phyloP scores from a whole-genome alignment of 2,888 invertebrate genomes.

The Apoda limacodes region DNA sequence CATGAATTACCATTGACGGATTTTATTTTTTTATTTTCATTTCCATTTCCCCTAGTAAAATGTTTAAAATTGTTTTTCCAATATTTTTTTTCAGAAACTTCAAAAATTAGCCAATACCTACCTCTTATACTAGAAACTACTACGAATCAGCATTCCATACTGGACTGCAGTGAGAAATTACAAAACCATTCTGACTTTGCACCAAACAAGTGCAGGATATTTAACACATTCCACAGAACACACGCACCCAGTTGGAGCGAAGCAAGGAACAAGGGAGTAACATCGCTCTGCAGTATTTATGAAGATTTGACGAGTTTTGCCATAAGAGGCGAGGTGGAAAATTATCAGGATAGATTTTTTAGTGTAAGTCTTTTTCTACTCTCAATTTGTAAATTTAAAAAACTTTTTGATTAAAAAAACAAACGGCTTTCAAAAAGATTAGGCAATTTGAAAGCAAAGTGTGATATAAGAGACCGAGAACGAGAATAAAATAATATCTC shows the following conservation, averaged over 20 bases:
- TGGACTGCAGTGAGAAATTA: constrained; percentile 48
- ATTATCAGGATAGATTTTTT: constrained; percentile 24
- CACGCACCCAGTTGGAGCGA: constrained; percentile 23
- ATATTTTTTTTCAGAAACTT: constrained; percentile 32
- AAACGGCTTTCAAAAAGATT: no score
- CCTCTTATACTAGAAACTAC: constrained; percentile 35
- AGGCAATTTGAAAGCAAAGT: no score
- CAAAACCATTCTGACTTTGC: constrained; percentile 30
- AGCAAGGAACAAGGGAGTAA: constrained; percentile 17
- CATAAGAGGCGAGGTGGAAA: constrained; percentile 18
- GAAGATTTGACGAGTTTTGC: constrained; percentile 38
- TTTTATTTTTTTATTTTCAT: no score
- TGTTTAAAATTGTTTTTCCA: no score
- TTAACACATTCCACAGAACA: constrained; percentile 40
- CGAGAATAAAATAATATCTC: no score
- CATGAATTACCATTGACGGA: no score
- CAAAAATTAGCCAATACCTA: constrained; percentile 28
- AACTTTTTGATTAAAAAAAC: no score
- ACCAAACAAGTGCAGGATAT: constrained; percentile 37
- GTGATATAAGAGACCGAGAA: no score
- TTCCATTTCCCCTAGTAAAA: no score
- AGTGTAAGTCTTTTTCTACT: constrained; percentile 30
- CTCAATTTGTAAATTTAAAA: neutral
- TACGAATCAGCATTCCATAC: constrained; percentile 29
- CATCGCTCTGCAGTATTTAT: constrained; percentile 27